Evolutionary conservation across 2,888 invertebrate genomes (phyloP).

Genomic region (Lasiommata megera): DNA sequence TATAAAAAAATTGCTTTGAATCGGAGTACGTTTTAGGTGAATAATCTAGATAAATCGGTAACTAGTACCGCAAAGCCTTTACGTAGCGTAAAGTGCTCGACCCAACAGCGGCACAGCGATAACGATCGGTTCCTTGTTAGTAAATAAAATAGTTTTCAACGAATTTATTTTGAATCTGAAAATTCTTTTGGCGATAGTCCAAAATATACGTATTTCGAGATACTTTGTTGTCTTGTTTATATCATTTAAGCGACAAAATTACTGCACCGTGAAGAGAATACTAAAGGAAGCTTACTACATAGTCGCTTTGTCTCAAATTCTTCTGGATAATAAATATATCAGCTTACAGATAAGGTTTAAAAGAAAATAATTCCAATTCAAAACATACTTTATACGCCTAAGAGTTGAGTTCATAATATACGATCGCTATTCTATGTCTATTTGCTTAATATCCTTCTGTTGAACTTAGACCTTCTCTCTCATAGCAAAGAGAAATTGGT

Average conservation of each 20-base stretch:
- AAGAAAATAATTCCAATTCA: background rate
- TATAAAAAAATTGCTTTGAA: background rate
- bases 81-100: constrained; percentile 22
- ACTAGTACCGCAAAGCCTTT: constrained; percentile 15
- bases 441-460: too few relatives aligned
- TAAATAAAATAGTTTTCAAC: constrained; percentile 30
- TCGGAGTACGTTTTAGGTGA: background rate
- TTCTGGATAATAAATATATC: background rate
- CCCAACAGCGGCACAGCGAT: constrained; percentile 23
- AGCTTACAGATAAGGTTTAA: background rate
- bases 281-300: constrained; percentile 27
- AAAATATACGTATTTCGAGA: constrained; percentile 31
- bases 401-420: too few relatives aligned
- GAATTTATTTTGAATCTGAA: constrained; percentile 28
- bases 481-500: too few relatives aligned
- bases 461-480: too few relatives aligned
- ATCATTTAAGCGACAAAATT: constrained; percentile 32
- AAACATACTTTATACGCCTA: too few relatives aligned
- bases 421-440: too few relatives aligned
- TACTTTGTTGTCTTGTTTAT: constrained; percentile 34
- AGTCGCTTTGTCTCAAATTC: background rate
- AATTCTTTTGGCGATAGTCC: constrained; percentile 31
- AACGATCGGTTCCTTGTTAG: constrained; percentile 32
- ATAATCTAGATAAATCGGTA: constrained; percentile 2
- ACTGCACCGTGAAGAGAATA: constrained; percentile 33